A percentile compares a stretch with the other conserved stretches of the same genome.
Conservation (phyloP, 2,113 vertebrate genomes). For the Onychorhynchus coronatus region DNA sequence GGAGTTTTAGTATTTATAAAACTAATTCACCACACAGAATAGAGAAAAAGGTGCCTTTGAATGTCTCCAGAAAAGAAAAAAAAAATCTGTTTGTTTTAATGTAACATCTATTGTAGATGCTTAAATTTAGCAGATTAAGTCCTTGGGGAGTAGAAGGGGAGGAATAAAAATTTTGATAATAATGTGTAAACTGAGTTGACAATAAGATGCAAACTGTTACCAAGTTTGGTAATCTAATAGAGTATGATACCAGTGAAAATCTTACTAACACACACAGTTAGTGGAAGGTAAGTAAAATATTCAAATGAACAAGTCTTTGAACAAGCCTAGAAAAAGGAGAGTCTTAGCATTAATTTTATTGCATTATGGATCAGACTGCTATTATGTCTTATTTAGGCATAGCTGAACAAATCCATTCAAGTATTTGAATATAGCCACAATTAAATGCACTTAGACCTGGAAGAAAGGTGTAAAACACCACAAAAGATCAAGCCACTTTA, state of each 20-base stretch:
- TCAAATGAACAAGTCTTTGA: background rate
- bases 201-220: background rate
- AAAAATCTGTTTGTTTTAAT: background rate
- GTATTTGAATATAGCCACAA: background rate
- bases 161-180: background rate
- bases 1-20: background rate
- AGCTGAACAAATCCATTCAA: background rate
- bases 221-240: background rate
- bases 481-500: background rate
- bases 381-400: background rate
- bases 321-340: background rate
- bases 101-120: background rate
- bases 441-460: background rate
- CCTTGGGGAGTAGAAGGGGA: fast-evolving
- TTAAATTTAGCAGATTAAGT: background rate
- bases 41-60: background rate
- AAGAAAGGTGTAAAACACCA: background rate
- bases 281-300: background rate
- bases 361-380: background rate
- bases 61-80: background rate
- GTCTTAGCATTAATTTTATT: background rate
- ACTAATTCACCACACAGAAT: background rate
- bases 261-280: background rate
- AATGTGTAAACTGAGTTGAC: background rate
- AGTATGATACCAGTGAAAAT: background rate